Evolutionary conservation across 2,888 invertebrate species (phyloP).

Genomic region (Rotaria sp.): DNA sequence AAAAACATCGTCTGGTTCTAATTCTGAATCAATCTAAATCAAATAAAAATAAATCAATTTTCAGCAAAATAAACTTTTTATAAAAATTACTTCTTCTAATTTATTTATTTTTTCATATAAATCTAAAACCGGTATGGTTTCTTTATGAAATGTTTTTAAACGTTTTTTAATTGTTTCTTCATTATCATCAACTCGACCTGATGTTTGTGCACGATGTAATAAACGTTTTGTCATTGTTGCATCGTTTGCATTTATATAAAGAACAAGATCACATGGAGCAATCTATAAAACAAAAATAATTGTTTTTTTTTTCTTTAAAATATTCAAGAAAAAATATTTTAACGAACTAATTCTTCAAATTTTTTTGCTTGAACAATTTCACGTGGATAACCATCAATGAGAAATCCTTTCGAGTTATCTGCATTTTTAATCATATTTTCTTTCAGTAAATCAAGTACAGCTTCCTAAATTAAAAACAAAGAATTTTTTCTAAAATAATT

Average conservation of each 20-base stretch:
- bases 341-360: constrained; percentile 64
- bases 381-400: constrained; percentile 87
- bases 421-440: constrained; percentile 64
- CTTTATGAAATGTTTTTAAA: constrained; percentile 77
- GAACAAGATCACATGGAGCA: constrained; percentile 34
- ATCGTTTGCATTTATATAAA: constrained; percentile 53
- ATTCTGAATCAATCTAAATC: constrained; percentile 23
- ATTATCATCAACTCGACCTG: constrained; percentile 84
- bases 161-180: constrained; percentile 82
- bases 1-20: constrained; percentile 33
- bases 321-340: background rate
- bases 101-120: constrained; percentile 62
- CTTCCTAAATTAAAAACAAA: constrained; percentile 63
- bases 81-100: constrained; percentile 35
- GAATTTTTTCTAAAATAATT: background rate
- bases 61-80: background rate
- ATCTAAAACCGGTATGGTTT: constrained; percentile 75
- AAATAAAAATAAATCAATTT: background rate
- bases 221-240: constrained; percentile 70
- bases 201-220: constrained; percentile 69
- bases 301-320: background rate
- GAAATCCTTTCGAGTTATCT: constrained; percentile 57
- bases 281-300: background rate
- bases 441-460: constrained; percentile 70
- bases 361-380: constrained; percentile 77